Conservation (phyloP, 2,888 invertebrate genomes). For the Pogonocherus hispidulus region DNA sequence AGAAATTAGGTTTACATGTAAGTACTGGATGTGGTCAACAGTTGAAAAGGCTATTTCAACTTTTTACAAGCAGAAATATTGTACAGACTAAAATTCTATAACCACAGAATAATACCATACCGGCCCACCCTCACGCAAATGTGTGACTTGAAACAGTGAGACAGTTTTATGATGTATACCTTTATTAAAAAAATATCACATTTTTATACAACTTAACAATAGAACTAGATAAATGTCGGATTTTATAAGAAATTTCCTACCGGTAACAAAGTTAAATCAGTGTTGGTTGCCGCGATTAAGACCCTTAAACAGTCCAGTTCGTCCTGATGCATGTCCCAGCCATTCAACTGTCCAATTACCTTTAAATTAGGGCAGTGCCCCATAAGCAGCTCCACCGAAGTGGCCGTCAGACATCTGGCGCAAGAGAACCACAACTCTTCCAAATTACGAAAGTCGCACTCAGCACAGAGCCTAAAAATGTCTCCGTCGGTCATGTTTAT, state of each 20-base stretch:
- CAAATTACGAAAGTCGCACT: constrained; percentile 74
- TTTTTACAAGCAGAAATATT: no score
- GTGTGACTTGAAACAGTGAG: no score
- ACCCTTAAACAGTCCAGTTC: constrained; percentile 78
- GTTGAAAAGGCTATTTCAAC: no score
- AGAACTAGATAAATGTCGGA: background rate
- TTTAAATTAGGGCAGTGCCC: constrained; percentile 77
- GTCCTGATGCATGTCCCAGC: constrained; percentile 78
- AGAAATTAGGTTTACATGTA: no score
- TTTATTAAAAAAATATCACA: constrained; percentile 22
- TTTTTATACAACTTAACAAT: background rate
- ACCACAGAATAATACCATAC: no score
- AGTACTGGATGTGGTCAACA: no score
- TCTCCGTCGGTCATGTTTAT: constrained; percentile 78
- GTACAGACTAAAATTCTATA: no score
- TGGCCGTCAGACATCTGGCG: constrained; percentile 75
- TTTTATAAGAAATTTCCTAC: constrained; percentile 13
- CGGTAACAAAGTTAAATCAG: constrained; percentile 76
- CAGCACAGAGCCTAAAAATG: constrained; percentile 76
- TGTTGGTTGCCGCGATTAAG: constrained; percentile 77
- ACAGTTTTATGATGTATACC: background rate
- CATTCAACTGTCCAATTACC: constrained; percentile 76
- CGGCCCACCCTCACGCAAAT: no score
- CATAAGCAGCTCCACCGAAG: constrained; percentile 77
- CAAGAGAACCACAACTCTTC: constrained; percentile 81